These are phyloP conservation scores for Propithecus perrieri DNA, from an alignment of 2,797 vertebrate species.

Conservation along the genomic window DNA sequence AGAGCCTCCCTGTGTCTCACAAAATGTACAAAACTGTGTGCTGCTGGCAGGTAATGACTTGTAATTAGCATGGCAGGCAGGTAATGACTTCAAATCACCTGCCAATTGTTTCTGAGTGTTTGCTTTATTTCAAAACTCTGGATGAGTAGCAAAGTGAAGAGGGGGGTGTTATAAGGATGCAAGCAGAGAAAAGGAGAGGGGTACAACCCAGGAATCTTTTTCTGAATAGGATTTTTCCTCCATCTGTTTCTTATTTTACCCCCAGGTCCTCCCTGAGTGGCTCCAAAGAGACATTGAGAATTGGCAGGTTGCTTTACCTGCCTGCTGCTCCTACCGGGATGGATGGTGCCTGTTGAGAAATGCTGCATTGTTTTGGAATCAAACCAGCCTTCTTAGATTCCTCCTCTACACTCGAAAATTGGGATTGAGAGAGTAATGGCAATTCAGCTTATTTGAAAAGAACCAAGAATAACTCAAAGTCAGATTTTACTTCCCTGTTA, in stretches of 20 bases:
- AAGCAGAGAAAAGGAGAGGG: conserved; percentile 35
- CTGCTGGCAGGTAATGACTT: conserved; percentile 72
- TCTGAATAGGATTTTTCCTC: not conserved
- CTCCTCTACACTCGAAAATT: conserved; percentile 55
- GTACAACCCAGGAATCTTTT: conserved; percentile 11
- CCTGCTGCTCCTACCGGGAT: conserved; percentile 56
- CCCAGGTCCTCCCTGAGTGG: conserved; percentile 2
- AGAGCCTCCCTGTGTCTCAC: conserved; percentile 64
- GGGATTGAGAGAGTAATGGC: conserved; percentile 24
- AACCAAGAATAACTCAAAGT: conserved; percentile 43
- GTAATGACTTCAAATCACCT: conserved; percentile 78
- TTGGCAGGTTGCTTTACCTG: conserved; percentile 77
- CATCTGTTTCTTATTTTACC: conserved; percentile 56
- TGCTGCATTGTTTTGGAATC: conserved; percentile 66
- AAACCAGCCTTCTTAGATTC: conserved; percentile 55
- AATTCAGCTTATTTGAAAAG: conserved; percentile 57
- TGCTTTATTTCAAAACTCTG: conserved; percentile 57
- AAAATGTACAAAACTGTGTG: conserved; percentile 60
- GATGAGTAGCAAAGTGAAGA: conserved; percentile 51
- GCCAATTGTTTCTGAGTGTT: conserved; percentile 72
- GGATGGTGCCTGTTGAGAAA: conserved; percentile 63
- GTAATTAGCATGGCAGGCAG: conserved; percentile 76
- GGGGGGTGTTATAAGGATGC: not conserved
- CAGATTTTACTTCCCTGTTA: conserved; percentile 52
- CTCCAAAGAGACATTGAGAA: conserved; percentile 47